These are phyloP conservation scores for Umimayanthus kanabou DNA, from an alignment of 92 coral and sea anemone genomes.

Conservation along the genomic window DNA sequence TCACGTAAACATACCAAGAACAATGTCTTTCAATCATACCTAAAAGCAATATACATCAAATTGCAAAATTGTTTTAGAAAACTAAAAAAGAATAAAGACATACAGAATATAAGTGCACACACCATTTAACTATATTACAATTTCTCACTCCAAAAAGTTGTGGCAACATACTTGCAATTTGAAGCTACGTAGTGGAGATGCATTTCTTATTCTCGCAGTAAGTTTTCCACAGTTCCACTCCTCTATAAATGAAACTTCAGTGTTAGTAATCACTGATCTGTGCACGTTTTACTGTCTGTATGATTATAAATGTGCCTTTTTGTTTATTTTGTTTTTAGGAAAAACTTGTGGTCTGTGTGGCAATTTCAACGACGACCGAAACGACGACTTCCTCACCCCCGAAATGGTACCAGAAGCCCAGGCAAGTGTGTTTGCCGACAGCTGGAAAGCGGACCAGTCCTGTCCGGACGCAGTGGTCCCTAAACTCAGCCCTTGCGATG, in stretches of 20 bases:
- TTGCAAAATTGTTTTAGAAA: too few relatives aligned
- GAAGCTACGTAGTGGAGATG: too few relatives aligned
- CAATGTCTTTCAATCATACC: too few relatives aligned
- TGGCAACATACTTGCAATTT: too few relatives aligned
- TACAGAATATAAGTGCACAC: too few relatives aligned
- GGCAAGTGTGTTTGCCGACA: slow-evolving; percentile 82
- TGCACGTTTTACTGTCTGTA: background rate
- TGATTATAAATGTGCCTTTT: background rate
- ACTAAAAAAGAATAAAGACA: too few relatives aligned
- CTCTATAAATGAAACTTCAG: background rate
- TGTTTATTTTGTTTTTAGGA: slow-evolving; percentile 36
- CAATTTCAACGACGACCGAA: slow-evolving; percentile 81
- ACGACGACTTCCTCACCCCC: slow-evolving; percentile 88
- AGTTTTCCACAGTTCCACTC: too few relatives aligned
- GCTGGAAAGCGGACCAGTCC: slow-evolving; percentile 85
- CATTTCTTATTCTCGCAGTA: too few relatives aligned
- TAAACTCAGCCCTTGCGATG: slow-evolving; percentile 71
- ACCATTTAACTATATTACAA: too few relatives aligned
- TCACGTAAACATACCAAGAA: background rate
- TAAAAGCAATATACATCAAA: too few relatives aligned
- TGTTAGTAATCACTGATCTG: background rate
- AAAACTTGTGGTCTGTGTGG: slow-evolving; percentile 90
- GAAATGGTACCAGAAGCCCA: slow-evolving; percentile 82
- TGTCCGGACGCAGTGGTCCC: slow-evolving; percentile 80
- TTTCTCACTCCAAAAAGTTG: too few relatives aligned